Conservation (phyloP, 35 echinoderm and acorn worm species). For the Eucidaris tribuloides region DNA sequence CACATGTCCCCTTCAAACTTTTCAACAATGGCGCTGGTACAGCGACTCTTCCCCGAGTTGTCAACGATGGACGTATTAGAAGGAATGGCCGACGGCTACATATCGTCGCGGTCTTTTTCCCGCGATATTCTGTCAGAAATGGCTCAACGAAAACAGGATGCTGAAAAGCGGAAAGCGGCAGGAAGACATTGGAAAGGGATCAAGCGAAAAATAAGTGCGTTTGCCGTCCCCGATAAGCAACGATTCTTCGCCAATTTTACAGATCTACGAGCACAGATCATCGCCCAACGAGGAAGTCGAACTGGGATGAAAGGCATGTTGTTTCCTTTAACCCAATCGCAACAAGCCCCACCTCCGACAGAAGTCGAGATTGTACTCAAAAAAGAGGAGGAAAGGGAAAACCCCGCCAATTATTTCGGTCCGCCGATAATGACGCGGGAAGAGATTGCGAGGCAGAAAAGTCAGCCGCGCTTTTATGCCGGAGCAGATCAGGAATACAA, state of each 20-base stretch:
- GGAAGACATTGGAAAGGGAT: slow-evolving; percentile 3
- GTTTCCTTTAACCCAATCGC: background rate
- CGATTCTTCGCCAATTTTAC: slow-evolving; percentile 70
- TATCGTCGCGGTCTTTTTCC: slow-evolving; percentile 28
- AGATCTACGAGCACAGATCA: slow-evolving; percentile 63
- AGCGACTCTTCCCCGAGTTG: slow-evolving; percentile 56
- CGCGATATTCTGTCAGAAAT: slow-evolving; percentile 20
- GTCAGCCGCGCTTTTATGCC: slow-evolving; percentile 87
- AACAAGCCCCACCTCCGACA: slow-evolving; percentile 2
- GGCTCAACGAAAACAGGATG: background rate
- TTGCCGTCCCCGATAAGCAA: slow-evolving; percentile 46
- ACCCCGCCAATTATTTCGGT: slow-evolving; percentile 69
- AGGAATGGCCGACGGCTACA: slow-evolving; percentile 62
- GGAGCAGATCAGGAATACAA: slow-evolving; percentile 49
- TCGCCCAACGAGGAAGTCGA: slow-evolving; percentile 32
- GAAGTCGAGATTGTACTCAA: slow-evolving; percentile 65
- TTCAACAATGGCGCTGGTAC: slow-evolving; percentile 57
- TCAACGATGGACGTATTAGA: slow-evolving; percentile 33
- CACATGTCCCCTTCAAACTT: slow-evolving; percentile 41
- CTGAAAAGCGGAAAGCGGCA: background rate
- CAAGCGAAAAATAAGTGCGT: slow-evolving; percentile 44
- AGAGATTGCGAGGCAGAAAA: slow-evolving; percentile 51
- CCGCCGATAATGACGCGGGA: slow-evolving; percentile 64
- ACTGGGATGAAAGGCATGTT: background rate
- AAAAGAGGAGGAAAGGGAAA: slow-evolving; percentile 46